Percentiles rank a stretch among this genome's conserved stretches.
These are phyloP conservation scores for Hirundichthys speculiger DNA, from an alignment of 2,113 vertebrate genomes.

Conservation along the genomic window DNA sequence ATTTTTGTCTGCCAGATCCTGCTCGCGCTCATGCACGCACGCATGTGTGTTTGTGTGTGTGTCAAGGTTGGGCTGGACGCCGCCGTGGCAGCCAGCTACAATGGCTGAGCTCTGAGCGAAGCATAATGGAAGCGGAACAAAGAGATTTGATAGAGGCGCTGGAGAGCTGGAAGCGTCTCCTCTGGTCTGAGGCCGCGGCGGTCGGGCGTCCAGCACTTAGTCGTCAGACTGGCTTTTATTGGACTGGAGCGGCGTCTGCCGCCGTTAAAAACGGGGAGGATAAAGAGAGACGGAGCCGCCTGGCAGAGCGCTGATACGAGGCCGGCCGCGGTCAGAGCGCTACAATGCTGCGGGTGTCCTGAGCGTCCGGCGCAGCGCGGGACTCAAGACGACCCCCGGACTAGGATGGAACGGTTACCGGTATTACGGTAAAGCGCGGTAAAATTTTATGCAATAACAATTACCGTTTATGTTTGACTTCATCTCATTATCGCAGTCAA, in stretches of 20 bases:
- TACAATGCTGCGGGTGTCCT: too few relatives aligned
- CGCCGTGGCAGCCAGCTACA: slow-evolving; percentile 62
- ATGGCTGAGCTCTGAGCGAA: slow-evolving; percentile 61
- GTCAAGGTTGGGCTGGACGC: slow-evolving; percentile 41
- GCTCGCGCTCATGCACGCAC: slow-evolving; percentile 7
- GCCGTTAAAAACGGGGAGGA: slow-evolving; percentile 43
- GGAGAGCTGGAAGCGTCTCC: slow-evolving; percentile 62
- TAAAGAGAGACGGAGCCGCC: slow-evolving; percentile 24
- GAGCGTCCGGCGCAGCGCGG: too few relatives aligned
- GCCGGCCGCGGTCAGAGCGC: background rate
- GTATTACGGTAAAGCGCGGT: too few relatives aligned
- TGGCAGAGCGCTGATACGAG: slow-evolving; percentile 21
- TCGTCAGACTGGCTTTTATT: slow-evolving; percentile 68
- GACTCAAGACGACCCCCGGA: too few relatives aligned
- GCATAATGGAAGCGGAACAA: slow-evolving; percentile 69
- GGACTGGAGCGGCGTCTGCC: slow-evolving; percentile 53
- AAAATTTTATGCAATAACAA: too few relatives aligned
- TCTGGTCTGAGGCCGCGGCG: slow-evolving; percentile 64
- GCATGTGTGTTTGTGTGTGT: slow-evolving; percentile 2
- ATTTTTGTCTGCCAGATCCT: slow-evolving; percentile 63
- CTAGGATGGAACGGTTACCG: too few relatives aligned
- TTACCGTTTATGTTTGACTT: too few relatives aligned
- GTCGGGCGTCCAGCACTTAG: slow-evolving; percentile 63
- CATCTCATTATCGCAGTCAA: too few relatives aligned
- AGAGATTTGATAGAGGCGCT: slow-evolving; percentile 69